phyloP scores from a whole-genome alignment of 2,888 invertebrate species.

The Kryphioiulus occultus region DNA sequence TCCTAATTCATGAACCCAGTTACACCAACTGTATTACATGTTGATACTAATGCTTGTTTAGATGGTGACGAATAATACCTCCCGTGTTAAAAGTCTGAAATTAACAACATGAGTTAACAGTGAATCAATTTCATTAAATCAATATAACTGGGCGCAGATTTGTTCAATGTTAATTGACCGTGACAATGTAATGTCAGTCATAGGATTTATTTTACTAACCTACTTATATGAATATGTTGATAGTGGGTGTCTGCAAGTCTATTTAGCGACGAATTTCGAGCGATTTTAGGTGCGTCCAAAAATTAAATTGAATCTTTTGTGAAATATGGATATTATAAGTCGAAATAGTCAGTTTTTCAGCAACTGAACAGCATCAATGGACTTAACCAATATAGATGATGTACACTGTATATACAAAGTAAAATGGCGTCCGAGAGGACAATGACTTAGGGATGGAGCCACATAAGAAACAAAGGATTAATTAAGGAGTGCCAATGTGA shows the following conservation, averaged over 20 bases:
- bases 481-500: neutral
- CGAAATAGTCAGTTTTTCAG: too few relatives aligned
- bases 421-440: neutral
- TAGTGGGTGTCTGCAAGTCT: neutral
- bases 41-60: neutral
- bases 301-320: too few relatives aligned
- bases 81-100: neutral
- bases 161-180: neutral
- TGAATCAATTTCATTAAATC: neutral
- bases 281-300: too few relatives aligned
- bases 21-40: neutral
- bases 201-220: neutral
- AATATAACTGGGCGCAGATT: neutral
- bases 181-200: neutral
- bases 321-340: too few relatives aligned
- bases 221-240: neutral
- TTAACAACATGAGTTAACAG: neutral
- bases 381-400: neutral
- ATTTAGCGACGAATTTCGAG: too few relatives aligned
- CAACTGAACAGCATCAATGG: too few relatives aligned
- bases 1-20: too few relatives aligned
- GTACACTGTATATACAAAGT: neutral
- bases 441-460: neutral
- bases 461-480: neutral
- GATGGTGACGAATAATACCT: neutral